Conservation (phyloP, 2,888 invertebrate genomes). For the Plebejus argus region DNA sequence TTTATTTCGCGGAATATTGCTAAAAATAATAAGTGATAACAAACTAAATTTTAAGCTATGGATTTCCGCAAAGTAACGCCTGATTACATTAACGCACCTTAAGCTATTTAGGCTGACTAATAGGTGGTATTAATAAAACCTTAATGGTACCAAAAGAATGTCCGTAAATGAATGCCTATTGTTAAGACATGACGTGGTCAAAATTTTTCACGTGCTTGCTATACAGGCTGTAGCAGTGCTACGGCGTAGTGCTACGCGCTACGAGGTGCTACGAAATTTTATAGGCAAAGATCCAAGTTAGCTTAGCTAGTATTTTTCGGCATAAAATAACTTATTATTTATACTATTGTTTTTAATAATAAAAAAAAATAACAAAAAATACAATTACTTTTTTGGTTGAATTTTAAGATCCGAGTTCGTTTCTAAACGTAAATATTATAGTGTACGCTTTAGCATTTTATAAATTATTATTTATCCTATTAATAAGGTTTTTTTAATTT, state of each 20-base stretch:
- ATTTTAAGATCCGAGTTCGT: no score
- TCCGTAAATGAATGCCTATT: not conserved
- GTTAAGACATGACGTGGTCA: not conserved
- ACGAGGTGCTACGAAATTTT: not conserved
- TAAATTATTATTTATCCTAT: not conserved
- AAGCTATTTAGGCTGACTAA: not conserved
- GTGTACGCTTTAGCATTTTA: not conserved
- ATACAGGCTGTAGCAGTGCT: not conserved
- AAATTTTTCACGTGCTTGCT: not conserved
- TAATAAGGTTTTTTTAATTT: not conserved
- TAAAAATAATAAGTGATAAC: no score
- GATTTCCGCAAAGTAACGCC: no score
- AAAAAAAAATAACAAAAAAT: no score
- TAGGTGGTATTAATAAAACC: not conserved
- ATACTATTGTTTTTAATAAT: not conserved
- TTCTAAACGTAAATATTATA: no score
- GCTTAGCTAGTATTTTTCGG: not conserved
- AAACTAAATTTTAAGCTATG: no score
- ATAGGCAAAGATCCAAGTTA: not conserved
- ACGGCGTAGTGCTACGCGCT: not conserved
- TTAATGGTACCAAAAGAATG: not conserved
- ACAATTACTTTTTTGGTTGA: no score
- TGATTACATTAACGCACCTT: no score
- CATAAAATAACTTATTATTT: not conserved
- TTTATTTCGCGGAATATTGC: no score